Base-by-base conservation (phyloP, 2,113 vertebrate species). In the Aspidoscelis tigris region DNA sequence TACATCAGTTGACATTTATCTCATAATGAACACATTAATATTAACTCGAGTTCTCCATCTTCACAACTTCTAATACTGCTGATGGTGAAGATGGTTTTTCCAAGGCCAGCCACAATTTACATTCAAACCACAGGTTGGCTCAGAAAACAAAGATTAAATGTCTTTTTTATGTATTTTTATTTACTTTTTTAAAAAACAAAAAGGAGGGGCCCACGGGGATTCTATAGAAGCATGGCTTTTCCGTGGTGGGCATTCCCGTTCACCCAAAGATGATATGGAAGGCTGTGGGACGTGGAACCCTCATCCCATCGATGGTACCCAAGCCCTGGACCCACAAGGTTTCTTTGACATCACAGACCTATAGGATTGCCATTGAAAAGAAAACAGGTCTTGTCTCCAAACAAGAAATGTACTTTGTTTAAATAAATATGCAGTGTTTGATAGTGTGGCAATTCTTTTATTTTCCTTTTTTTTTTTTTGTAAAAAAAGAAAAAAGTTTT, bases 61-160 rank as follows among this genome's bases (percentile, higher is more conserved):
- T 96, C 95, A 96, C 93, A 96, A 94, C 94, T 96, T 96, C 96
- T 95, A 97, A 97, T 95, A 97, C 97, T 96, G 96, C 89, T 92
- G 92, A 94, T 94, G 95, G 95, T 92, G 93, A 95, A 95, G 94
- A 87, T 12, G 33, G 33, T 55, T 76, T 82, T 64, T 20, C 22
- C 78, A 94, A 88, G 94, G 93, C 88, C 93, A 95, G 94, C 88
- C 93, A 96, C 95, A 93, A 86, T 89, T 86, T 81, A 87, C 86
- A 79, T 91, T 89, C 86, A 83, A 66, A 80, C 82, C 93, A 87
- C 85, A 83, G 2, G n/a, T 86, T 87, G 82, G 92, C 90, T 90
- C 82, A 89, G 86, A 84, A 76, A 65, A 88, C 82, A 55, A 7
- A 75, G 61, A 82, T 82, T 64, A 64, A 74, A 74, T 69, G 41